Conservation (phyloP, 2,797 vertebrate species). For the Gymnopithys bicolor region DNA sequence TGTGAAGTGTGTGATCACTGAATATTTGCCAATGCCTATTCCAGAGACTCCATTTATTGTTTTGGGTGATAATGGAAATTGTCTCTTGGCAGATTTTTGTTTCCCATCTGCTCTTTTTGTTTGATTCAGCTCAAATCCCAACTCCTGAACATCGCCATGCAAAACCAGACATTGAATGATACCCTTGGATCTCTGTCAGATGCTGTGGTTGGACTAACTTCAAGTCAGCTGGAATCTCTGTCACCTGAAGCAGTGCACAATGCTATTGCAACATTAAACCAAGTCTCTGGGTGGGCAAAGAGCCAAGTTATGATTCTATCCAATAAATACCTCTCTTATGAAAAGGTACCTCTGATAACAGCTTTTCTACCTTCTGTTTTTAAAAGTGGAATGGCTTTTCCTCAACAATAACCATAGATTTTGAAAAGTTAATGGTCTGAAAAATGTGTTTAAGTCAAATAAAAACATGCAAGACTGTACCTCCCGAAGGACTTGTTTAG, state of each 20-base stretch:
- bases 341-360: slow-evolving; percentile 74
- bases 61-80: neutral
- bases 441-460: neutral
- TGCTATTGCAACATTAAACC: slow-evolving; percentile 78
- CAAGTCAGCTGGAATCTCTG: slow-evolving; percentile 78
- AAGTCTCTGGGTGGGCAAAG: slow-evolving; percentile 81
- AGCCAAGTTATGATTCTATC: slow-evolving; percentile 80
- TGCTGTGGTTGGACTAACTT: slow-evolving; percentile 77
- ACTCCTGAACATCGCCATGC: slow-evolving; percentile 75
- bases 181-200: slow-evolving; percentile 81
- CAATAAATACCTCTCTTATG: slow-evolving; percentile 79
- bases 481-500: neutral
- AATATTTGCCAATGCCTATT: neutral
- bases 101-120: slow-evolving; percentile 1
- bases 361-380: neutral
- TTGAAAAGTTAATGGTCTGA: neutral
- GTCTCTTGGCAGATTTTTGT: neutral
- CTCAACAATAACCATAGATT: neutral
- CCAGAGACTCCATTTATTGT: neutral
- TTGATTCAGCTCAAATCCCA: slow-evolving; percentile 79
- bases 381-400: neutral
- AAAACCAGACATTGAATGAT: slow-evolving; percentile 82
- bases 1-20: neutral
- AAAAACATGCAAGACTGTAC: neutral
- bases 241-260: slow-evolving; percentile 77